Conservation (phyloP, 1,140 invertebrate species). For the Saccostrea glomerata region DNA sequence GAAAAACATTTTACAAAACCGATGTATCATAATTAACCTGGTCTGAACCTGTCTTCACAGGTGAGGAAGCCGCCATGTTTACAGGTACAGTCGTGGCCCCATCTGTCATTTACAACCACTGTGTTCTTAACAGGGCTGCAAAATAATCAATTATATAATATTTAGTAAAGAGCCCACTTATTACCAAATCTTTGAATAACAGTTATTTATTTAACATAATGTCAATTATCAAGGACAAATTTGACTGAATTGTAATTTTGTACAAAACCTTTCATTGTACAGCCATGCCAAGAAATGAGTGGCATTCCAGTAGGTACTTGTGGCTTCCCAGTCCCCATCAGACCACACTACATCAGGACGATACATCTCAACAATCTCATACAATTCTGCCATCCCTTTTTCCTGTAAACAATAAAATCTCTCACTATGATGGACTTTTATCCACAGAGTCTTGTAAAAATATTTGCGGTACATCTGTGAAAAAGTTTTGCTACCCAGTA, state of each 20-base stretch:
- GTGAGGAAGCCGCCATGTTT: constrained; percentile 93
- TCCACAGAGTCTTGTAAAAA: too few species aligned
- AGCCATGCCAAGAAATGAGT: not conserved
- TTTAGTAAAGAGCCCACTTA: too few species aligned
- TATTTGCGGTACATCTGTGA: too few species aligned
- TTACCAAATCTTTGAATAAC: too few species aligned
- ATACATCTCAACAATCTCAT: constrained; percentile 86
- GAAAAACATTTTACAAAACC: too few species aligned
- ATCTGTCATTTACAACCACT: constrained; percentile 92
- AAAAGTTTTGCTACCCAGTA: too few species aligned
- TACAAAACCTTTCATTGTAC: not conserved
- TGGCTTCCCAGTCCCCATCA: constrained; percentile 84
- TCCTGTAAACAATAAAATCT: constrained; percentile 56
- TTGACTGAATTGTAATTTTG: too few species aligned
- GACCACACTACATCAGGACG: constrained; percentile 95
- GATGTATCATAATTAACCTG: constrained; percentile 77
- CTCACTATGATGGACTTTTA: too few species aligned
- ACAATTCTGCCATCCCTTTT: constrained; percentile 79
- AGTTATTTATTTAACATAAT: too few species aligned
- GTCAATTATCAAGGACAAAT: too few species aligned
- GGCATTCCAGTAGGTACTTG: constrained; percentile 81
- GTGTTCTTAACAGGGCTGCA: constrained; percentile 89
- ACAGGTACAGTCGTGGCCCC: constrained; percentile 88
- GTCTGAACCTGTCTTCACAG: constrained; percentile 90
- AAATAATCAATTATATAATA: constrained; percentile 76